These are phyloP conservation scores for Menura novaehollandiae DNA, from an alignment of 2,113 vertebrate genomes.

Conservation along the genomic window DNA sequence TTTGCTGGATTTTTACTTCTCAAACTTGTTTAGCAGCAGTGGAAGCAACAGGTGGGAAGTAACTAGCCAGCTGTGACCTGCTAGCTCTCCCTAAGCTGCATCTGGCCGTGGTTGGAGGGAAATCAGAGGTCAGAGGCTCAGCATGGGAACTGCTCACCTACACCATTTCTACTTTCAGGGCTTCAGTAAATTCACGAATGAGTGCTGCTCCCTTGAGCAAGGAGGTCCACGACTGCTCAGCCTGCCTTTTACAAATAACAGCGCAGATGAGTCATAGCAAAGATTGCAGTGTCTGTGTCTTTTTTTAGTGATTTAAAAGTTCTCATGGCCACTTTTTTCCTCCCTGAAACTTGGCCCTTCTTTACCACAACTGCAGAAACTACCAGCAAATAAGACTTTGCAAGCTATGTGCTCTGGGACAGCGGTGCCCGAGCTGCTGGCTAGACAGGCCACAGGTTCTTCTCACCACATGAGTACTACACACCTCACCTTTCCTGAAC, in stretches of 20 bases:
- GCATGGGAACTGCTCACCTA: background rate
- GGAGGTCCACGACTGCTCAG: constrained; percentile 7
- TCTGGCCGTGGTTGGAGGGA: background rate
- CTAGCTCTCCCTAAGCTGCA: background rate
- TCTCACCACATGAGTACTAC: background rate
- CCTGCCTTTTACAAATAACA: background rate
- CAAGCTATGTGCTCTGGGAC: background rate
- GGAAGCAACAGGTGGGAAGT: background rate
- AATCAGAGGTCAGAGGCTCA: background rate
- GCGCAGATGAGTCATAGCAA: constrained; percentile 46
- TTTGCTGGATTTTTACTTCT: background rate
- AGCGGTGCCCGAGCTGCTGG: background rate
- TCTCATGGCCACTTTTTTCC: background rate
- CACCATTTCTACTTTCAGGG: constrained; percentile 19
- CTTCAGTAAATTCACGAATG: background rate
- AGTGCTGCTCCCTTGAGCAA: background rate
- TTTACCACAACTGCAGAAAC: background rate
- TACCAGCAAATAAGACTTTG: background rate
- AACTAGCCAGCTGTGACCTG: background rate
- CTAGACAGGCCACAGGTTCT: background rate
- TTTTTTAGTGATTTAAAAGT: constrained; percentile 38
- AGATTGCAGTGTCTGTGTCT: constrained; percentile 1
- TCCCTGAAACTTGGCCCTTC: constrained; percentile 6
- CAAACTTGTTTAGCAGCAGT: background rate
- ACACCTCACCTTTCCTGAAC: background rate